Percentiles rank a stretch among this genome's conserved stretches.
These are phyloP conservation scores for Dryoscopus gambensis DNA, from an alignment of 2,113 vertebrate genomes.

Conservation along the genomic window DNA sequence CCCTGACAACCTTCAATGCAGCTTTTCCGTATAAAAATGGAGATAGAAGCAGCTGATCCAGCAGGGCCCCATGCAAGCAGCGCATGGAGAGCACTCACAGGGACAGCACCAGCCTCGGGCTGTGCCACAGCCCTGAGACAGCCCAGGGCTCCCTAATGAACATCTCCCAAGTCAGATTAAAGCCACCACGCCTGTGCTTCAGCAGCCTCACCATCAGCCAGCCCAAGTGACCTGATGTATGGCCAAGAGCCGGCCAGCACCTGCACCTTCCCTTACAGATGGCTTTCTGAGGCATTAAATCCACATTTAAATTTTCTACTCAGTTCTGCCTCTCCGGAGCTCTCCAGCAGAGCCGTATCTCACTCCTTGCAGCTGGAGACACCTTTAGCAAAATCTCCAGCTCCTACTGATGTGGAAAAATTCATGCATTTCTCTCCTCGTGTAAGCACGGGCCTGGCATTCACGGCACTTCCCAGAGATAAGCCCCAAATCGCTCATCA, in stretches of 20 bases:
- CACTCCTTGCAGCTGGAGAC: slow-evolving; percentile 18
- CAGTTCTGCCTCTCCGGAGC: neutral
- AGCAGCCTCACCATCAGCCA: neutral
- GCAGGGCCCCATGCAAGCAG: neutral
- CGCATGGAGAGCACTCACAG: accelerated
- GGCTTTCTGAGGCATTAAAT: neutral
- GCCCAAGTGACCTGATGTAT: neutral
- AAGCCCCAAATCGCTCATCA: neutral
- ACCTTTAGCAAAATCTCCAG: slow-evolving; percentile 35
- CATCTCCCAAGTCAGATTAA: neutral
- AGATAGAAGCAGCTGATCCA: neutral
- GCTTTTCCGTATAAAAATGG: neutral
- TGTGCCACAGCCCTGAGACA: neutral
- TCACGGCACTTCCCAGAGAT: neutral
- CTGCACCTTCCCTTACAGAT: neutral
- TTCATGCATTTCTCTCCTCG: slow-evolving; percentile 22
- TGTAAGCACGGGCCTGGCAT: neutral
- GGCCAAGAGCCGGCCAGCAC: neutral
- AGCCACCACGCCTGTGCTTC: neutral
- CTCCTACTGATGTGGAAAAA: slow-evolving; percentile 62
- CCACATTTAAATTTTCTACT: neutral
- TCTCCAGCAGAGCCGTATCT: neutral
- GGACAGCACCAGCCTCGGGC: neutral
- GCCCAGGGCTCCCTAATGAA: neutral
- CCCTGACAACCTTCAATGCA: neutral